Conservation (phyloP, 2,113 vertebrate species). For the Oreocharis arfaki region DNA sequence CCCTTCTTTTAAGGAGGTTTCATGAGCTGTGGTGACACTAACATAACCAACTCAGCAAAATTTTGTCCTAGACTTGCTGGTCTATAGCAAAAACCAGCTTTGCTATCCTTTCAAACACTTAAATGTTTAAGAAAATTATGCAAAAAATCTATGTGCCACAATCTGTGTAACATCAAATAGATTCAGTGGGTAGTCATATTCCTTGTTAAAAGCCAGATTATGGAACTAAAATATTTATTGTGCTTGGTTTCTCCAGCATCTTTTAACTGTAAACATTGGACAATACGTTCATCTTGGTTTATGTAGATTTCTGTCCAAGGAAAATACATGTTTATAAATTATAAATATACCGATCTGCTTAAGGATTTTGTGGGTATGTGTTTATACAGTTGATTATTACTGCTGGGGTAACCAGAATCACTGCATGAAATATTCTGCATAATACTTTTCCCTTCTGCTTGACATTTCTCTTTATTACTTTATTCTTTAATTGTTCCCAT, state of each 20-base stretch:
- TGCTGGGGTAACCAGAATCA: not conserved
- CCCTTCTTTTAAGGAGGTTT: not conserved
- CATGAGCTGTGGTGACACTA: not conserved
- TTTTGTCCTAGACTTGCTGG: not conserved
- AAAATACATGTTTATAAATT: conserved; percentile 58
- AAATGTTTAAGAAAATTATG: not conserved
- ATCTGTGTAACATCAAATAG: not conserved
- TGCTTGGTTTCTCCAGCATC: conserved; percentile 4
- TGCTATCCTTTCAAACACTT: not conserved
- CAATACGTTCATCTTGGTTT: not conserved
- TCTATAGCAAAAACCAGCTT: not conserved
- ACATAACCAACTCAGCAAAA: not conserved
- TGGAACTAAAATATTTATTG: conserved; percentile 44
- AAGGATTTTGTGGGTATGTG: conserved; percentile 34
- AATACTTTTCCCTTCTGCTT: conserved; percentile 45
- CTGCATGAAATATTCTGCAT: conserved; percentile 8
- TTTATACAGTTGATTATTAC: conserved; percentile 40
- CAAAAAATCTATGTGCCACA: not conserved
- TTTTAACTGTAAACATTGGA: conserved; percentile 32
- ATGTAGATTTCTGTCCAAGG: conserved; percentile 30
- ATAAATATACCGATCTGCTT: conserved; percentile 49
- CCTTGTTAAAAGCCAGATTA: conserved; percentile 18
- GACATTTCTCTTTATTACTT: conserved; percentile 57
- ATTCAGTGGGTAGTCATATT: conserved; percentile 5
- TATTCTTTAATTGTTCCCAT: conserved; percentile 54